Evolutionary conservation across 2,888 invertebrate genomes (phyloP).

Genomic region (Rhagonycha fulva): DNA sequence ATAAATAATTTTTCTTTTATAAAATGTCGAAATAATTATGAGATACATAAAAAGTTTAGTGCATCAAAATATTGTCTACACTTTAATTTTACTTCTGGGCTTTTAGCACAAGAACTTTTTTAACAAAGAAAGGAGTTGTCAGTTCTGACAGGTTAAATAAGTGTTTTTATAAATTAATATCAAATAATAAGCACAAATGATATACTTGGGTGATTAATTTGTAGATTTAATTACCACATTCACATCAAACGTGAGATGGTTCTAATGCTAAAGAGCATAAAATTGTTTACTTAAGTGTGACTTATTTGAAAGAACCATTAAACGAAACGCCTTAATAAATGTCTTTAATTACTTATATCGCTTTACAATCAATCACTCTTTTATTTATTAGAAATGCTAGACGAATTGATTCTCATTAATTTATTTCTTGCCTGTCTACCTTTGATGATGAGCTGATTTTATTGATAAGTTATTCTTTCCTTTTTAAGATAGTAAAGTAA

Average conservation of each 20-base stretch:
- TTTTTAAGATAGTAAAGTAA: not conserved
- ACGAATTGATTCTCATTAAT: constrained; percentile 8
- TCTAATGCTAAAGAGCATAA: not conserved
- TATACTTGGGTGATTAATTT: not conserved
- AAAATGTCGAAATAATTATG: not conserved
- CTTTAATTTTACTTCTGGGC: not conserved
- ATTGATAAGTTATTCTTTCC: not conserved
- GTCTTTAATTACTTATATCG: constrained; percentile 8
- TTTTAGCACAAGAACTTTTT: not conserved
- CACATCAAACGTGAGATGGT: not conserved
- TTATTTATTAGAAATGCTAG: constrained; percentile 6
- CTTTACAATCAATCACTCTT: constrained; percentile 7
- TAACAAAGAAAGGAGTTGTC: not conserved
- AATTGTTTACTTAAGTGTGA: not conserved
- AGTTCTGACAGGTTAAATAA: not conserved
- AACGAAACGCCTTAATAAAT: not conserved
- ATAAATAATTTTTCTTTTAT: not conserved
- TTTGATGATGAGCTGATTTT: constrained; percentile 5
- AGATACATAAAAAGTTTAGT: not conserved
- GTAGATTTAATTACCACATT: not conserved
- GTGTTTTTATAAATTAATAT: not conserved
- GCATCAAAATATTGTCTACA: not conserved
- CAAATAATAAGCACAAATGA: not conserved
- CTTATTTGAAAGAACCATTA: not conserved
- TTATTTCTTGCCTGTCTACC: not conserved